These are phyloP conservation scores for Cheilosia scutellata DNA, from an alignment of 2,888 invertebrate species.

Conservation along the genomic window DNA sequence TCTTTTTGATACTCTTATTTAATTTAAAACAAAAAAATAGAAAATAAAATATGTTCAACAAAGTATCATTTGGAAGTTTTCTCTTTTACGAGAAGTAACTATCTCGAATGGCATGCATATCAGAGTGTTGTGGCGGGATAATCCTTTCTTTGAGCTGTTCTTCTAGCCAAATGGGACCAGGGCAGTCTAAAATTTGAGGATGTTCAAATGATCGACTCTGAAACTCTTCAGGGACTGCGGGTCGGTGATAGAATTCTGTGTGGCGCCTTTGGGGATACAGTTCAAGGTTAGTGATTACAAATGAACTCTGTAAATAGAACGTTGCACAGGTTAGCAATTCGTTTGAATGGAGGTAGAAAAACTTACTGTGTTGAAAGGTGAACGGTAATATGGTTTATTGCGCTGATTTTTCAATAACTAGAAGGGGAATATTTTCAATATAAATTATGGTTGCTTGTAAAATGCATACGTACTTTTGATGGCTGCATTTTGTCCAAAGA, in stretches of 20 bases:
- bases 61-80: background rate
- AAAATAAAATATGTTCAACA: constrained; percentile 52
- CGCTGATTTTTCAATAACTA: constrained; percentile 43
- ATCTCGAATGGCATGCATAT: constrained; percentile 80
- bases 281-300: constrained; percentile 70
- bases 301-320: constrained; percentile 13
- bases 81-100: constrained; percentile 81
- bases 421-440: background rate
- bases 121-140: constrained; percentile 79
- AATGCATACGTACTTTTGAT: constrained; percentile 35
- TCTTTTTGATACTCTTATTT: constrained; percentile 67
- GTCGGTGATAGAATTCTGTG: constrained; percentile 78
- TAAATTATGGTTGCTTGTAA: no score
- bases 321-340: background rate
- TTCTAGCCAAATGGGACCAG: background rate
- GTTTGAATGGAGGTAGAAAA: background rate
- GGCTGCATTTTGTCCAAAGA: constrained; percentile 32
- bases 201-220: constrained; percentile 79
- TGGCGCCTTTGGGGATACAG: constrained; percentile 79
- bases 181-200: constrained; percentile 67
- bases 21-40: constrained; percentile 67
- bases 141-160: constrained; percentile 72
- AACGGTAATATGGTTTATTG: constrained; percentile 7
- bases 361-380: constrained; percentile 45
- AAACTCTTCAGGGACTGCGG: constrained; percentile 77